Evolutionary conservation across 2,888 invertebrate genomes (phyloP).

Genomic region (Baronia brevicornis): DNA sequence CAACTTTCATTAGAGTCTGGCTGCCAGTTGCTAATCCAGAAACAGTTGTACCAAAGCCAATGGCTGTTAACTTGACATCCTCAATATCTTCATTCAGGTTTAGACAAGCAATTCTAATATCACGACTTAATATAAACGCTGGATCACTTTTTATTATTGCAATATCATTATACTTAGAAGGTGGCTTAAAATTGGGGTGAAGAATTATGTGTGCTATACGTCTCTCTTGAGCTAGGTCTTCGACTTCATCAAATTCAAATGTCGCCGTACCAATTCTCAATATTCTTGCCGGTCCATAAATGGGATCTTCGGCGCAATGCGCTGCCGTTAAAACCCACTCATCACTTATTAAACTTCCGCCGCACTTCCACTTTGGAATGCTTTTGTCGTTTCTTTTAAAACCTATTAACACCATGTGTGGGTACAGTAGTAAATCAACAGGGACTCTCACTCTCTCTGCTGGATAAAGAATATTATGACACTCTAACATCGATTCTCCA

Average conservation of each 20-base stretch:
- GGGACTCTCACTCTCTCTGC: slow-evolving; percentile 49
- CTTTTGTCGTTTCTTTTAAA: slow-evolving; percentile 28
- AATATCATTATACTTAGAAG: slow-evolving; percentile 78
- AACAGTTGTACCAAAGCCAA: slow-evolving; percentile 78
- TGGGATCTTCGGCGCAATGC: slow-evolving; percentile 54
- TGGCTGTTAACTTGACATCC: slow-evolving; percentile 63
- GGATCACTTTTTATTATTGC: slow-evolving; percentile 75
- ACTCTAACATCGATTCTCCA: slow-evolving; percentile 58
- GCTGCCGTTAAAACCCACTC: slow-evolving; percentile 65
- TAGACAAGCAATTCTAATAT: slow-evolving; percentile 79
- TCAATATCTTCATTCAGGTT: slow-evolving; percentile 37
- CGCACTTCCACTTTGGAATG: slow-evolving; percentile 55
- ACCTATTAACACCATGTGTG: slow-evolving; percentile 78
- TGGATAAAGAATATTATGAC: slow-evolving; percentile 55
- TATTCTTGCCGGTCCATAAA: slow-evolving; percentile 64
- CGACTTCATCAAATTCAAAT: slow-evolving; percentile 63
- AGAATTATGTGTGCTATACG: slow-evolving; percentile 49
- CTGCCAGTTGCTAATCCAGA: slow-evolving; percentile 55
- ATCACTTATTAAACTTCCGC: slow-evolving; percentile 56
- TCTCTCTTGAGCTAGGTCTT: slow-evolving; percentile 70
- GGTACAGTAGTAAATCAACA: slow-evolving; percentile 70
- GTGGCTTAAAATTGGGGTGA: slow-evolving; percentile 75
- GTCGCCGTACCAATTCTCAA: slow-evolving; percentile 73
- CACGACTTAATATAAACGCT: slow-evolving; percentile 63
- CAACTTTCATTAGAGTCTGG: slow-evolving; percentile 64